Evolutionary conservation across 2,888 invertebrate species (phyloP), one percentile per base, ranked within the genome.

Genomic region (Zonitis immaculata): DNA sequence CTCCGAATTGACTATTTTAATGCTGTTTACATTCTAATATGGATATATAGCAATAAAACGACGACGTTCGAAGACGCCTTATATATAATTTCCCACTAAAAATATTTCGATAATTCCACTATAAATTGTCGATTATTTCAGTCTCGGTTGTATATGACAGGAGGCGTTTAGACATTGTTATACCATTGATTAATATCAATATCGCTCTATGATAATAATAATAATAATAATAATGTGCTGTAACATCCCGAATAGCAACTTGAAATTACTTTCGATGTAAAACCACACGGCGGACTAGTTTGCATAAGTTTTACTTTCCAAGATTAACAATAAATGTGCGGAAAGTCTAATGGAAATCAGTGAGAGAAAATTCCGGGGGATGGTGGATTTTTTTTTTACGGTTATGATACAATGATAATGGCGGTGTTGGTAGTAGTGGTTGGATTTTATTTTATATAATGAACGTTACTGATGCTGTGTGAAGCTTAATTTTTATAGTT

Each of bases 251-350:
- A n/a, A n/a, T n/a, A n/a, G n/a, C n/a, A n/a, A n/a, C n/a, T 54
- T 58, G 67, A 74, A 74, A 75, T 74, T 74, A 73, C 74, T 72
- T 70, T 65, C 70, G 74, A 74, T 76, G 76, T 75, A 75, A 73
- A 75, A 75, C 75, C 74, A 75, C 72, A 73, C 71, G 73, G 72
- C 72, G 69, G 72, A 65, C 72, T 74, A 73, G 74, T 76, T 76
- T 75, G 75, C 75, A 75, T 76, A 75, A 75, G 73, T 76, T 76
- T 75, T 74, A 75, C 74, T 74, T 74, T 73, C 72, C 71, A 73
- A 74, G 74, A 76, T 76, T 75, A 76, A 75, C 74, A 14, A 74
- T n/a, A n/a, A n/a, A 68, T 70, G 69, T 68, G 66, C 66, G 68
- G 70, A 73, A 74, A 73, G 73, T 73, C 73, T 74, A 73, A 73